Evolutionary conservation across 2,888 invertebrate genomes (phyloP), one percentile per base, ranked within the genome.

Genomic region (Cenopis cana): DNA sequence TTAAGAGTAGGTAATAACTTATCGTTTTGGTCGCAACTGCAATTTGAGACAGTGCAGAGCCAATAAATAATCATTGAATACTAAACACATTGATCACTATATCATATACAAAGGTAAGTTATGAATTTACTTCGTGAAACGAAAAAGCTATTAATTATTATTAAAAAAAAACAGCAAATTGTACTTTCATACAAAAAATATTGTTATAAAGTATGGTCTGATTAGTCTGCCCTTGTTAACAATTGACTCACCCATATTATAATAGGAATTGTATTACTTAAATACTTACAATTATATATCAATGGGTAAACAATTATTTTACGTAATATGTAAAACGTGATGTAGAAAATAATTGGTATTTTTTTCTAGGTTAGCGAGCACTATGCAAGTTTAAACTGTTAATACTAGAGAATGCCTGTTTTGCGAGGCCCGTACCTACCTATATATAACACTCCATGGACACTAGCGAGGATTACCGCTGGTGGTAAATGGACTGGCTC

Each of bases 391-490:
- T n/a, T 46, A 46, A 6, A 46, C 11, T 6, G 5, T 54, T n/a
- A n/a, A 54, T 14, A 3, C 20, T 54, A 14, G 11, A 50, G 12
- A 50, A 50, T 50, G 11, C 33, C 18, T 61, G 10, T 49, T 24
- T 52, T 52, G n/a, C 38, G 6, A n/a, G 12, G 70, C 36, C 33
- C 81, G 87, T 88, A 33, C 33, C 33, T 33, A n/a, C n/a, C n/a
- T n/a, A n/a, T n/a, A n/a, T n/a, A 33, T 87, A 76, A 64, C 84
- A 75, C 2, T 69, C 57, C 65, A 65, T 71, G 73, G 74, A 75
- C 73, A 57, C 65, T 10, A 59, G 54, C 69, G 52, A 33, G 56
- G 57, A n/a, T 65, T 57, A 59, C 57, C 50, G 41, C 64, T 29
- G 29, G 24, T 18, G 52, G 50, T 56, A 17, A 65, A 65, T 65